Percentiles rank a stretch among this genome's conserved stretches.
Evolutionary conservation across 2,113 vertebrate species (phyloP).

Genomic region (Rhagologus leucostigma): DNA sequence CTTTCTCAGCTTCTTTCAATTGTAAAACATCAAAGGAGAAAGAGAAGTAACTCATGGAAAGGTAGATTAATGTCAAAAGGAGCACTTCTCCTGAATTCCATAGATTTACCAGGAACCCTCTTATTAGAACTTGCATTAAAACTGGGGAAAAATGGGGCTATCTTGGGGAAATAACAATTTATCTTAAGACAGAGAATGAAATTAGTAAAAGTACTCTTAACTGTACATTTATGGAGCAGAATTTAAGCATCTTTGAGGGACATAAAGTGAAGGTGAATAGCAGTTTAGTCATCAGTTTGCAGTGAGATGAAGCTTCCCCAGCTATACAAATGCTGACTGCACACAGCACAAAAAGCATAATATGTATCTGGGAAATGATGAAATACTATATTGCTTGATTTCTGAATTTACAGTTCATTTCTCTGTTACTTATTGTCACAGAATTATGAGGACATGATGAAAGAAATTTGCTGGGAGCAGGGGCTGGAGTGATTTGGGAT

Average conservation of each 20-base stretch:
- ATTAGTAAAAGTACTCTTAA: neutral
- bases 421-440: neutral
- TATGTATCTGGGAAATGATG: neutral
- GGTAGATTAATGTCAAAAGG: neutral
- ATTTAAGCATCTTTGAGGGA: fast-evolving
- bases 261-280: neutral
- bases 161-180: neutral
- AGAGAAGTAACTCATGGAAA: neutral
- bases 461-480: neutral
- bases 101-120: neutral
- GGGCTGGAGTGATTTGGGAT: neutral
- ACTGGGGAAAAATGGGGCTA: fast-evolving
- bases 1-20: neutral
- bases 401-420: neutral
- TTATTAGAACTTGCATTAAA: neutral
- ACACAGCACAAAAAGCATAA: neutral
- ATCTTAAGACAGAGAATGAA: neutral
- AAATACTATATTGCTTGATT: neutral
- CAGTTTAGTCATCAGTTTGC: neutral
- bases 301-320: neutral
- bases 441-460: neutral
- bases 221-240: neutral
- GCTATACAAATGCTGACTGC: neutral
- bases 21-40: slow-evolving; percentile 29
- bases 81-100: neutral